These are phyloP conservation scores for Maniola hyperantus DNA, from an alignment of 2,888 invertebrate species.

Conservation along the genomic window DNA sequence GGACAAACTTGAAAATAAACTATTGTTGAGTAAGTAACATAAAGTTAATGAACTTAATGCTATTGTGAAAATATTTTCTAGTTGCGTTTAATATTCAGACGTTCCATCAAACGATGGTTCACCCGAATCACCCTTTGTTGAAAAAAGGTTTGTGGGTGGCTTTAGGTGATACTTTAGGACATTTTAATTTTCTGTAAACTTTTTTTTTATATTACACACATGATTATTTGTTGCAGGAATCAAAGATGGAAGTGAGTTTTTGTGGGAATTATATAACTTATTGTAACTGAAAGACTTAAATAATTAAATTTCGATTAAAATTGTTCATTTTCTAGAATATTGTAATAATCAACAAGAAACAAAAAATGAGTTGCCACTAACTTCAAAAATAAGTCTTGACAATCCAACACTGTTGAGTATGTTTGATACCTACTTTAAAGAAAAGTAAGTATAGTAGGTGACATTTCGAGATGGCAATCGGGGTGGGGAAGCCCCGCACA, in stretches of 20 bases:
- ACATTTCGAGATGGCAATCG: no score
- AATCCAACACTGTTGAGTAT: background rate
- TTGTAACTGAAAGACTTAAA: background rate
- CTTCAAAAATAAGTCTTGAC: constrained; percentile 2
- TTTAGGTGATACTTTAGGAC: background rate
- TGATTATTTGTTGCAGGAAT: background rate
- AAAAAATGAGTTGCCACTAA: background rate
- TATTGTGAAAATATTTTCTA: background rate
- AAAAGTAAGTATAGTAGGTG: constrained; percentile 25
- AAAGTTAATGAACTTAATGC: background rate
- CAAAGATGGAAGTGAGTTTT: background rate
- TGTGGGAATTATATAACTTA: background rate
- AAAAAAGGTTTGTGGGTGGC: constrained; percentile 11
- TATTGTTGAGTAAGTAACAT: constrained; percentile 25
- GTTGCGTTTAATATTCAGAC: background rate
- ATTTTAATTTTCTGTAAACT: background rate
- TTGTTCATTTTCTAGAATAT: constrained; percentile 14
- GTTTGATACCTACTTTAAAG: constrained; percentile 16
- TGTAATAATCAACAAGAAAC: constrained; percentile 25
- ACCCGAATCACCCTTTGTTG: background rate
- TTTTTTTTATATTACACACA: background rate
- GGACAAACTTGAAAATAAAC: constrained; percentile 51
- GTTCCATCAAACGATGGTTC: background rate
- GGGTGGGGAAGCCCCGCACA: no score
- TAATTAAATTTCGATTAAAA: background rate